These are phyloP conservation scores for Xylophagus ater DNA, from an alignment of 2,888 invertebrate species.

Conservation along the genomic window DNA sequence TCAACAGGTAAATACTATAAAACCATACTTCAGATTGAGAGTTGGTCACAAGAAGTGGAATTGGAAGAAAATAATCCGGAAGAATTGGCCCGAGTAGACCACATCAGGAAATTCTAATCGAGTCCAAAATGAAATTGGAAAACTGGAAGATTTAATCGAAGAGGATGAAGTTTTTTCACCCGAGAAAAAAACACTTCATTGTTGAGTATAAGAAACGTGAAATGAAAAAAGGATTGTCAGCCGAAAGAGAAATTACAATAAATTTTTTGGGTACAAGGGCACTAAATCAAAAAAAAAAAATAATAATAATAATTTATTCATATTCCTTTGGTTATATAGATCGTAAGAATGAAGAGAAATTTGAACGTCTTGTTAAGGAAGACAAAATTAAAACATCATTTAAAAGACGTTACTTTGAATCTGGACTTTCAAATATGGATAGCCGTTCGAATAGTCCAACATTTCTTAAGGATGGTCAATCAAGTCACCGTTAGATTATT, in stretches of 20 bases:
- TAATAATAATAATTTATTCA: slow-evolving; percentile 17
- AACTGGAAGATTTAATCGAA: too few species aligned
- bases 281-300: not conserved
- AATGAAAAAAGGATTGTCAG: slow-evolving; percentile 18
- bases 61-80: too few species aligned
- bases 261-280: slow-evolving; percentile 21
- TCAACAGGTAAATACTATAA: too few species aligned
- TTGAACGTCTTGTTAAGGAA: slow-evolving; percentile 32
- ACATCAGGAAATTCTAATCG: too few species aligned
- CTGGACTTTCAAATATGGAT: slow-evolving; percentile 27
- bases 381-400: slow-evolving; percentile 38
- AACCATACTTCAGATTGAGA: too few species aligned
- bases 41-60: too few species aligned
- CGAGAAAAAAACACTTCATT: too few species aligned
- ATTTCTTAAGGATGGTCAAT: slow-evolving; percentile 2
- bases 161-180: too few species aligned
- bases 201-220: too few species aligned
- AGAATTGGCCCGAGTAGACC: too few species aligned
- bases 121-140: too few species aligned
- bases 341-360: slow-evolving; percentile 35
- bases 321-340: too few species aligned
- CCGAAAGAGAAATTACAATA: slow-evolving; percentile 27
- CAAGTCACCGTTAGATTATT: slow-evolving; percentile 20
- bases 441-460: slow-evolving; percentile 33
- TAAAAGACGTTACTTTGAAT: slow-evolving; percentile 33